Conservation (phyloP, 2,888 invertebrate species). For the Hyppa rectilinea region DNA sequence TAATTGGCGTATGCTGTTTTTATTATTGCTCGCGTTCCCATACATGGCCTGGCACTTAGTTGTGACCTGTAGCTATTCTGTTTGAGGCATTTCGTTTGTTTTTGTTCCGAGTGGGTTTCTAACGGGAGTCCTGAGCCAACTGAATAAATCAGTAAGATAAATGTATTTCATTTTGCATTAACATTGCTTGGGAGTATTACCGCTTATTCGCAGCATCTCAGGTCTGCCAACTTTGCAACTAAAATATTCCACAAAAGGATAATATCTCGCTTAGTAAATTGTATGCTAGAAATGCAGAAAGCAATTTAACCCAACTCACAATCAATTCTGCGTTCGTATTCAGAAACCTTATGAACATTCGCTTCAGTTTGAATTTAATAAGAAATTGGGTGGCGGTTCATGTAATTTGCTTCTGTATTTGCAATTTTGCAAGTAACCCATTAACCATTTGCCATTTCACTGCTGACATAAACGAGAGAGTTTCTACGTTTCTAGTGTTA, state of each 20-base stretch:
- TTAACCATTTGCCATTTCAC: conserved; percentile 44
- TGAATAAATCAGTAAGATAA: conserved; percentile 27
- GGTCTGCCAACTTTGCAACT: background rate
- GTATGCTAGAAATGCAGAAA: conserved; percentile 38
- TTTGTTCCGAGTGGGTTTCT: conserved; percentile 19
- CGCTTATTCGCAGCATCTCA: conserved; percentile 3
- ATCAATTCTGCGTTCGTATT: conserved; percentile 51
- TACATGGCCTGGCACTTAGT: conserved; percentile 22
- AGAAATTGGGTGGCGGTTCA: conserved; percentile 44
- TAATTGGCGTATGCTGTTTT: conserved; percentile 34
- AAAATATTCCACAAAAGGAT: conserved; percentile 28
- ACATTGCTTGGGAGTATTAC: conserved; percentile 8
- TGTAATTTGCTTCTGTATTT: conserved; percentile 41
- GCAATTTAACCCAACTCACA: conserved; percentile 49
- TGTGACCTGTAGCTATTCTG: conserved; percentile 23
- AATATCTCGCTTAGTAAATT: conserved; percentile 27
- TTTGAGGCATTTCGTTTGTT: conserved; percentile 13
- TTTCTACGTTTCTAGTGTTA: conserved; percentile 43
- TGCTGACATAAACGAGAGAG: conserved; percentile 23
- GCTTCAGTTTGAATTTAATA: conserved; percentile 46
- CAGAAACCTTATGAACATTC: conserved; percentile 36
- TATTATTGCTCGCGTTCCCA: conserved; percentile 22
- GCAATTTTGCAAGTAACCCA: conserved; percentile 36
- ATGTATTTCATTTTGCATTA: conserved; percentile 36
- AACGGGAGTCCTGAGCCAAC: conserved; percentile 30